Evolutionary conservation across 2,113 vertebrate genomes (phyloP).

Genomic region (Rhinopomastus cyanomelas): DNA sequence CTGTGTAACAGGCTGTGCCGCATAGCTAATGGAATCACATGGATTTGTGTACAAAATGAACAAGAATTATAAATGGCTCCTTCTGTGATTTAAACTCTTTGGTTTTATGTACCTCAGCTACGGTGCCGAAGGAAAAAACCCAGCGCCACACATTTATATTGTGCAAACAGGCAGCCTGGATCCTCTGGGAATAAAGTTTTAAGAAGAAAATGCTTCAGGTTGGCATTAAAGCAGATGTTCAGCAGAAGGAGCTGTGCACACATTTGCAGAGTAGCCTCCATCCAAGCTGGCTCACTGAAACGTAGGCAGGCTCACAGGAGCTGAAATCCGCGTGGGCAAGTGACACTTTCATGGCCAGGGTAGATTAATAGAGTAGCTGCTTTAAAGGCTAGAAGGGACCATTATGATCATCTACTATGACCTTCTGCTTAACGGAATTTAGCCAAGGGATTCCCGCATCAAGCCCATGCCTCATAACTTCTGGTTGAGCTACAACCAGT

Average conservation of each 20-base stretch:
- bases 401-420: slow-evolving; percentile 56
- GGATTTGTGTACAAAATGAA: slow-evolving; percentile 65
- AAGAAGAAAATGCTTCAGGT: background rate
- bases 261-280: background rate
- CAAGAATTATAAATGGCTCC: slow-evolving; percentile 64
- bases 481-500: slow-evolving; percentile 20
- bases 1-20: slow-evolving; percentile 48
- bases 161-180: background rate
- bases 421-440: slow-evolving; percentile 57
- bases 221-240: slow-evolving; percentile 40
- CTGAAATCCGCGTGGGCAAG: background rate
- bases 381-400: slow-evolving; percentile 58
- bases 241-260: slow-evolving; percentile 45
- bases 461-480: slow-evolving; percentile 44
- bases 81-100: slow-evolving; percentile 49
- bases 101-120: slow-evolving; percentile 31
- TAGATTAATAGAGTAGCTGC: slow-evolving; percentile 47
- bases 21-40: slow-evolving; percentile 64
- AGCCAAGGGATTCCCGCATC: slow-evolving; percentile 38
- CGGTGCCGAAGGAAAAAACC: slow-evolving; percentile 15
- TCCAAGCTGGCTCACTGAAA: background rate
- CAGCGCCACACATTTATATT: background rate
- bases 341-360: slow-evolving; percentile 43
- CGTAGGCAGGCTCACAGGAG: background rate
- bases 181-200: slow-evolving; percentile 16